A percentile compares a stretch with the other conserved stretches of the same genome.
phyloP scores from a whole-genome alignment of 2,888 invertebrate genomes.

The Melikaiella ostensackeni region DNA sequence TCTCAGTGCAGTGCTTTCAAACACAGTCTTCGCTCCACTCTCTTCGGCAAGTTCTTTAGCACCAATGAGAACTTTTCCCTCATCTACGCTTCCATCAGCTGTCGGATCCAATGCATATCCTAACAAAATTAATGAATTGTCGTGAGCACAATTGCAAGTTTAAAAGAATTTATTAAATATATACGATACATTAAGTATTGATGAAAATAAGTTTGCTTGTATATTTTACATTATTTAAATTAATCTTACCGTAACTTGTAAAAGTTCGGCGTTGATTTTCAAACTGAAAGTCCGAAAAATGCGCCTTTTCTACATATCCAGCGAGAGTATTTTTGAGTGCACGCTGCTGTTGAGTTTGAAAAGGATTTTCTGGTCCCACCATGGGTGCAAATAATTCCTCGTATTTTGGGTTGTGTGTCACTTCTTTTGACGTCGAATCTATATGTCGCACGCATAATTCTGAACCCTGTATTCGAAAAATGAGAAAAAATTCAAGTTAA shows the following conservation, averaged over 20 bases:
- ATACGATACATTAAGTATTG: neutral
- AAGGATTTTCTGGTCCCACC: constrained; percentile 95
- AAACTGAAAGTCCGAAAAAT: constrained; percentile 97
- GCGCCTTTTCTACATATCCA: constrained; percentile 96
- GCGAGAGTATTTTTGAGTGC: constrained; percentile 94
- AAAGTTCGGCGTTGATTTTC: constrained; percentile 97
- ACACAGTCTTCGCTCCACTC: constrained; percentile 90
- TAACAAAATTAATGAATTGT: constrained; percentile 52
- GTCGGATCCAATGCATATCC: constrained; percentile 97
- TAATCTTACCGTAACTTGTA: constrained; percentile 87
- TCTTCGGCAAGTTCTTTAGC: constrained; percentile 85
- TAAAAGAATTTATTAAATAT: neutral
- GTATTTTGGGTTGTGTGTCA: constrained; percentile 94
- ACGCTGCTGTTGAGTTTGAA: constrained; percentile 92
- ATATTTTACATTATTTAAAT: neutral
- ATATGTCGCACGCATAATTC: constrained; percentile 85
- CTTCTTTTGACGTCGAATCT: constrained; percentile 89
- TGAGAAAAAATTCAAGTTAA: neutral
- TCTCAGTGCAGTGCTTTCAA: constrained; percentile 88
- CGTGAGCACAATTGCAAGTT: constrained; percentile 16
- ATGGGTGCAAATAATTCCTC: constrained; percentile 96
- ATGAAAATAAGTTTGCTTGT: neutral
- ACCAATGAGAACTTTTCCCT: constrained; percentile 79
- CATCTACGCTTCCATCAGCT: constrained; percentile 81
- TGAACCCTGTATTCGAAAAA: constrained; percentile 80